Conservation (phyloP, 2,888 invertebrate species). For the Alentia gelatinosa region DNA sequence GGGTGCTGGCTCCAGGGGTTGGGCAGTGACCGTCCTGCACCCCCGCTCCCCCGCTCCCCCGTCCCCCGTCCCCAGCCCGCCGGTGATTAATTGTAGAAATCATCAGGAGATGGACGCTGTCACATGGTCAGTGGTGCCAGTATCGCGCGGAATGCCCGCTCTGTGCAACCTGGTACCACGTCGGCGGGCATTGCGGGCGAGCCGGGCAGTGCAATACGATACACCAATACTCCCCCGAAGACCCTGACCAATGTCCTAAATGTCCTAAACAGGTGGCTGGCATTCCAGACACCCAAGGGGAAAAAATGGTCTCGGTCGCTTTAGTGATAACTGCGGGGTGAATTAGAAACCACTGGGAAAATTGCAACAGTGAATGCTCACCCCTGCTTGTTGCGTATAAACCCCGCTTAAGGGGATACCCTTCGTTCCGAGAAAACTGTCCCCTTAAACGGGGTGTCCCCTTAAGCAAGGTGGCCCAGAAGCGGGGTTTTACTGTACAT, state of each 20-base stretch:
- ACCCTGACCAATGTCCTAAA: not conserved
- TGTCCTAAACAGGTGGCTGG: not conserved
- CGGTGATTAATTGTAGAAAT: not conserved
- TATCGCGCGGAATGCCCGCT: not conserved
- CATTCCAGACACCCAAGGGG: too few relatives aligned
- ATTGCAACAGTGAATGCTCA: too few relatives aligned
- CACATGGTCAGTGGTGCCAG: constrained; percentile 3
- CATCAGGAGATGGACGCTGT: constrained; percentile 27
- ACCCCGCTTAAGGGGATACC: too few relatives aligned
- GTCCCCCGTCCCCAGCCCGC: not conserved
- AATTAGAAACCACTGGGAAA: too few relatives aligned
- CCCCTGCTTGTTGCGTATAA: too few relatives aligned
- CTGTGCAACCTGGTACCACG: not conserved
- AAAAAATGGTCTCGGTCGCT: too few relatives aligned
- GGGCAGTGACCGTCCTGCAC: not conserved
- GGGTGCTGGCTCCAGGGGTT: not conserved
- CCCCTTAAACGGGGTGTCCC: too few relatives aligned
- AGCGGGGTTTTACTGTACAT: too few relatives aligned
- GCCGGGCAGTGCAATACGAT: not conserved
- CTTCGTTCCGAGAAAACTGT: too few relatives aligned
- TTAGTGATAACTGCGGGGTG: too few relatives aligned
- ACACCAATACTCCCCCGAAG: not conserved
- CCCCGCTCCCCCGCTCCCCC: not conserved
- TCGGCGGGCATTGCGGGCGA: not conserved
- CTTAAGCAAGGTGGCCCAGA: too few relatives aligned